Percentiles rank a stretch among this genome's conserved stretches.
Evolutionary conservation across 2,888 invertebrate genomes (phyloP).

Genomic region (Acanthosoma haemorrhoidale): DNA sequence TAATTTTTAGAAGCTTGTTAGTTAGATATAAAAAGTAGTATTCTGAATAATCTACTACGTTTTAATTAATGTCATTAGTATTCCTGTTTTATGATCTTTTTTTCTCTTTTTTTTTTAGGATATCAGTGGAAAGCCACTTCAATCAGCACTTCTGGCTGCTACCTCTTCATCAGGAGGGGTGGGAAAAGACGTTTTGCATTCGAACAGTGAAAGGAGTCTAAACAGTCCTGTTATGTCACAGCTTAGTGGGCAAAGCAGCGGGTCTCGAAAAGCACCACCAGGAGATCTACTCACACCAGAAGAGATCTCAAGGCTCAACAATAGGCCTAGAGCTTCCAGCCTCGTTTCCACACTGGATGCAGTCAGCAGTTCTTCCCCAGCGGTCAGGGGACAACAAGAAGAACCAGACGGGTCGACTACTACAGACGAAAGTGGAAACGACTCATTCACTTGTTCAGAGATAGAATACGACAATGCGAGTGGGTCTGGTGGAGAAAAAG

Average conservation of each 20-base stretch:
- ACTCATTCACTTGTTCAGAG: constrained; percentile 96
- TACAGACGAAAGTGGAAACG: constrained; percentile 88
- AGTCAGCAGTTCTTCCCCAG: constrained; percentile 70
- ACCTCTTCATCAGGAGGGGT: constrained; percentile 84
- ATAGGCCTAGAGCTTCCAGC: constrained; percentile 83
- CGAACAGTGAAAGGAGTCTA: constrained; percentile 84
- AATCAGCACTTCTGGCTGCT: constrained; percentile 81
- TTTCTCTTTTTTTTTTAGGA: constrained; percentile 55
- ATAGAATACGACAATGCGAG: constrained; percentile 93
- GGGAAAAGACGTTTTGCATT: constrained; percentile 81
- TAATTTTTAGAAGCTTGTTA: no score
- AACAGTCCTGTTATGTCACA: constrained; percentile 92
- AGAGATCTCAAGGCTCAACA: constrained; percentile 69
- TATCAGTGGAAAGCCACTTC: constrained; percentile 86
- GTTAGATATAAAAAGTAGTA: no score
- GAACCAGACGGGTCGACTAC: constrained; percentile 55
- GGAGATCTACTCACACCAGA: constrained; percentile 73
- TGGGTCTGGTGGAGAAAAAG: constrained; percentile 60
- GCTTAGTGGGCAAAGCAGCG: constrained; percentile 78
- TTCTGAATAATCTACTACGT: background rate
- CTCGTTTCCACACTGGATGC: constrained; percentile 81
- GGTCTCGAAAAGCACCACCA: constrained; percentile 69
- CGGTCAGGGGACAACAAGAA: constrained; percentile 34
- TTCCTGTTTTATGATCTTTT: background rate
- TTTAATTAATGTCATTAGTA: background rate